Conservation (phyloP, 2,113 vertebrate species). For the Plectropomus leopardus region DNA sequence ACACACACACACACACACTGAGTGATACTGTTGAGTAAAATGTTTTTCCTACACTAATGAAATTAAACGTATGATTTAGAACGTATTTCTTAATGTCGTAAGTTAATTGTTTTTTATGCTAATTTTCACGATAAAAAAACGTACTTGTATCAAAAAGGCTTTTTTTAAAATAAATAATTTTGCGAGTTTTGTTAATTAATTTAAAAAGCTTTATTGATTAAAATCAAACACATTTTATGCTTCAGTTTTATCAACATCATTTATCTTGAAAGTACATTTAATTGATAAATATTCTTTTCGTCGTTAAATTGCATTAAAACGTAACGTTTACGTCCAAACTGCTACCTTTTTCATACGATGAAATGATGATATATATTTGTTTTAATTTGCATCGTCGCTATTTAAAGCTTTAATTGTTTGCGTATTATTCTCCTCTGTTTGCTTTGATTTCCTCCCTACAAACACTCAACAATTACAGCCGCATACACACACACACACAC, state of each 20-base stretch:
- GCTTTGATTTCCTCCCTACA: conserved; percentile 19
- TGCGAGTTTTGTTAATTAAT: not conserved
- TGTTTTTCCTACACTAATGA: not conserved
- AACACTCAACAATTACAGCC: not conserved
- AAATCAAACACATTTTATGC: not conserved
- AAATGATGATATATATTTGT: not conserved
- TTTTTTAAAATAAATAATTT: not conserved
- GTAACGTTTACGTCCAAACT: no score
- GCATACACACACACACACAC: conserved; percentile 20
- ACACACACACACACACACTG: not conserved
- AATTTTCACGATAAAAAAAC: no score
- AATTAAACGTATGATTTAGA: conserved; percentile 1
- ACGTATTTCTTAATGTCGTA: not conserved
- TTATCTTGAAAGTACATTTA: not conserved
- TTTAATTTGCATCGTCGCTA: not conserved
- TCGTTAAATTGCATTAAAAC: not conserved
- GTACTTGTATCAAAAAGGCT: not conserved
- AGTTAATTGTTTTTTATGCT: not conserved
- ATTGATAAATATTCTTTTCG: not conserved
- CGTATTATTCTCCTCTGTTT: conserved; percentile 12
- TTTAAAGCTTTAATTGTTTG: not conserved
- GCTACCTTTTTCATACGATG: not conserved
- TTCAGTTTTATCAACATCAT: not conserved
- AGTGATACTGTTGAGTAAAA: not conserved
- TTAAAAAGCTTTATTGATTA: not conserved